Conservation (phyloP, 2,113 vertebrate species). For the Eleginops maclovinus region DNA sequence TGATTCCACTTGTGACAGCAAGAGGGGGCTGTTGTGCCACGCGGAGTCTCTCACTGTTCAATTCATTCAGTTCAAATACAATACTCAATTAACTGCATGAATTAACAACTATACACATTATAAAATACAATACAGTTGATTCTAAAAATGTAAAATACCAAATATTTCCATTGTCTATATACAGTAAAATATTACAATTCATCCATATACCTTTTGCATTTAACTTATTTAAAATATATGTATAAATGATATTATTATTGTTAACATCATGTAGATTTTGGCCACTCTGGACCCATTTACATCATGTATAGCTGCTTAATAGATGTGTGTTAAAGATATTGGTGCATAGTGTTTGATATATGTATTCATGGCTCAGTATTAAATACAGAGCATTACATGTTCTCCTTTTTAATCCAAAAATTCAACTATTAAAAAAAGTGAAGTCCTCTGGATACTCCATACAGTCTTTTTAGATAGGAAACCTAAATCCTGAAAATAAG, state of each 20-base stretch:
- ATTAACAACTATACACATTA: constrained; percentile 32
- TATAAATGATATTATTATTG: not conserved
- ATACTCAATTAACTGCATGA: not conserved
- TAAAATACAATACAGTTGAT: constrained; percentile 15
- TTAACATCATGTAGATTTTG: constrained; percentile 1
- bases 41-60: not conserved
- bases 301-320: not conserved
- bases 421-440: not conserved
- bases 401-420: not conserved
- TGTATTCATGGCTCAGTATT: not conserved
- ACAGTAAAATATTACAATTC: constrained; percentile 35
- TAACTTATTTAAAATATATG: not conserved
- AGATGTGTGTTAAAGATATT: not conserved
- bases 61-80: not conserved
- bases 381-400: too few species aligned
- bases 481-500: not conserved
- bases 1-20: constrained; percentile 17
- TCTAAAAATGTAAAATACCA: not conserved
- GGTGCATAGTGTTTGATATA: not conserved
- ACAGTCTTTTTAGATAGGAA: not conserved
- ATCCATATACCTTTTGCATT: constrained; percentile 18
- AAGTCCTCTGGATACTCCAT: not conserved
- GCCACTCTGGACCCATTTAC: not conserved
- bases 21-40: constrained; percentile 20
- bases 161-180: constrained; percentile 18